Base-by-base conservation (phyloP, 2,888 invertebrate species). In the Cryptops parisi region DNA sequence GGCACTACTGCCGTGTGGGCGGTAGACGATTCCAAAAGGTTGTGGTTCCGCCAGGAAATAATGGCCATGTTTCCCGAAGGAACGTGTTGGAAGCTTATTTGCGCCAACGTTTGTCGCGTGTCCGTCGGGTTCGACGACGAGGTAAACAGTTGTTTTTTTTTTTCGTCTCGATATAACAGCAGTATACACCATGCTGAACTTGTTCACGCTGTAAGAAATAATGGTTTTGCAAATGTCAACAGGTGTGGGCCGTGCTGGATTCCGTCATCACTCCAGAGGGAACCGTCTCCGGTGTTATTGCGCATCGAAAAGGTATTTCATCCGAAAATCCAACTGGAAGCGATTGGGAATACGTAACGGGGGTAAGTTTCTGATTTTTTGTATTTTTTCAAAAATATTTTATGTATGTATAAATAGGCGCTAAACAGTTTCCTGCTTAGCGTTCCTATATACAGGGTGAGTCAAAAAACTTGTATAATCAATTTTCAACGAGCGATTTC, bases 1-100 rank as follows among this genome's bases (percentile, higher is more conserved):
- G 85, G 84, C 2, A 70, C 73, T 24, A 72, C 75, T 23, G 78
- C 81, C 1, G 82, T 90, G 5, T 90, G 90, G 88, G 85, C 81
- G 0, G 67, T 90, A 25, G 84, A 89, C 60, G 75, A 77, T 22
- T 76, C 76, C 58, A 83, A 84, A 26, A 74, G 76, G 54, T 68
- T 91, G 53, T 83, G 82, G 61, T 80, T 87, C 6, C 78, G 91
- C 52, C 81, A 81, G 55, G 84, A 84, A 64, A 78, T 90, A 48
- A 80, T 81, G 2, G 70, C 74, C 27, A 76, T 79, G 27, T 83
- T 81, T 61, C 87, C 82, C 1, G 85, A 84, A 65, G 91, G 91
- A 25, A 83, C 83, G 23, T 78, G 82, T 63, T 91, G 91, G 91
- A 59, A 60, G 19, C 60, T 60, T 53, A 64, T 68, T 6, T 62